Conservation (phyloP, 2,113 vertebrate species). For the Dolichallabes microphthalmus region DNA sequence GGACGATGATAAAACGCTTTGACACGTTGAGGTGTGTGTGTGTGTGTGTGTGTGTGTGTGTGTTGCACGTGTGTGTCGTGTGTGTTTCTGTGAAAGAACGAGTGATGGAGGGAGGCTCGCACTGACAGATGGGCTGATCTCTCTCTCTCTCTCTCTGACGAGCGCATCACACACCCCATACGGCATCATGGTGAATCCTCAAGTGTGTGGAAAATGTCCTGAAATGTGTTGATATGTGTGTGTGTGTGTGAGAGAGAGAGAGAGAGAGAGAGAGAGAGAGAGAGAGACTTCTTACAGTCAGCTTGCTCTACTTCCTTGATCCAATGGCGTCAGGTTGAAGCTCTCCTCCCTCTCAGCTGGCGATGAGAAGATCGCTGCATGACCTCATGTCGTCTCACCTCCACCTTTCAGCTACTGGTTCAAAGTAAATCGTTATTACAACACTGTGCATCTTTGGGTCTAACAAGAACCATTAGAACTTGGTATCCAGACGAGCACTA, state of each 20-base stretch:
- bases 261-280: too few relatives aligned
- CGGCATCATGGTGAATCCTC: conserved; percentile 18
- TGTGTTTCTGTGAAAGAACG: conserved; percentile 35
- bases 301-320: neutral
- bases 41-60: conserved; percentile 21
- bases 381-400: neutral
- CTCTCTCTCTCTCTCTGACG: conserved; percentile 2
- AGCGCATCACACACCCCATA: conserved; percentile 33
- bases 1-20: conserved; percentile 39
- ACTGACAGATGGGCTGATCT: conserved; percentile 50
- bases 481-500: too few relatives aligned
- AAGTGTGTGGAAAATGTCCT: conserved; percentile 10
- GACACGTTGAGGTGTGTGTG: conserved; percentile 31
- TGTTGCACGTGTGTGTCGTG: neutral
- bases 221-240: neutral
- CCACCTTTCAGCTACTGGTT: neutral
- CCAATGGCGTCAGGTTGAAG: neutral
- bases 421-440: neutral
- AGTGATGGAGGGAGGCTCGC: conserved; percentile 32
- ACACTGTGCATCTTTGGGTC: neutral
- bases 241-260: neutral
- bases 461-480: neutral
- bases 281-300: neutral
- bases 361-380: neutral
- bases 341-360: neutral